Evolutionary conservation across 2,888 invertebrate genomes (phyloP), one percentile per base, ranked within the genome.

Genomic region (Fabriciana adippe): DNA sequence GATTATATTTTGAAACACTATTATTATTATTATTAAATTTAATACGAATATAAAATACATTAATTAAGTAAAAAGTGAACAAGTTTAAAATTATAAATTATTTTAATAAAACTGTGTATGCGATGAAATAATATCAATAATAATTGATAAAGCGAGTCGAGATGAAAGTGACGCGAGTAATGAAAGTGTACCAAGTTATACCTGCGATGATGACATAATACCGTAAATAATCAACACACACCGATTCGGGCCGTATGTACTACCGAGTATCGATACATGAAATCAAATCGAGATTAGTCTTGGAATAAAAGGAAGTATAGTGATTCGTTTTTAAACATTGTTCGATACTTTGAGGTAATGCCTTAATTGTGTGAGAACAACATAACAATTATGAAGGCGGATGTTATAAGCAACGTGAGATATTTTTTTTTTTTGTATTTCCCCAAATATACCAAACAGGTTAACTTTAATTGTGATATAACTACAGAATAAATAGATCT

Each of bases 301-400:
- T 67, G 73, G 64, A 60, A 64, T 50, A 59, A 50, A 67, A 72
- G 72, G 72, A 70, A 72, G 66, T 66, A 26, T 48, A 62, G 48
- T 14, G 21, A 64, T 68, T 54, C 51, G 57, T 41, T 53, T 50
- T 41, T 50, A 61, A 70, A 62, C 68, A 63, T 55, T 60, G 47
- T 47, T 59, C 63, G 53, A 68, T 66, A 53, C 54, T 69, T 45
- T 69, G 64, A 64, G 54, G 45, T 66, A 66, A 69, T 48, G 63
- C 55, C 53, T 55, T 64, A 68, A 68, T 67, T 55, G 71, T 73
- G 69, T 71, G 68, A 63, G 64, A 74, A 81, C 75, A 61, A 61
- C 61, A 80, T 69, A 76, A 64, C 78, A 78, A 84, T 80, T 82
- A 78, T 75, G 67, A 76, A 79, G 70, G 74, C 81, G 81, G 83